These are phyloP conservation scores for Cheilosia vulpina DNA, from an alignment of 2,888 invertebrate genomes.

Conservation along the genomic window DNA sequence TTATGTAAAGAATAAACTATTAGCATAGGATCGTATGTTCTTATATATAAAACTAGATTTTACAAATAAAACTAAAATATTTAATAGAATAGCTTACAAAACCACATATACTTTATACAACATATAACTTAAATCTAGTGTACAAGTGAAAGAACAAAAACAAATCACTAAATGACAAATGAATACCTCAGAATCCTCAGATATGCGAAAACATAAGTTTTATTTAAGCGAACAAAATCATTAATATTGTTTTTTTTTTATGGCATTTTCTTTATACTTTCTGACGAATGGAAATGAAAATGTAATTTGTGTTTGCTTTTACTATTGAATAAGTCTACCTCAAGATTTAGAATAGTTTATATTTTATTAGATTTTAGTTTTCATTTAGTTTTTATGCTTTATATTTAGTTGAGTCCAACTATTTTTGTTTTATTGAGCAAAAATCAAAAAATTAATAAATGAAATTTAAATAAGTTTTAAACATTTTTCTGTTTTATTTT, in stretches of 20 bases:
- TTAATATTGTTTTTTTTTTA: conserved; percentile 28
- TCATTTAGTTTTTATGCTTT: conserved; percentile 59
- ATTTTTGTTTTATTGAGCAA: conserved; percentile 74
- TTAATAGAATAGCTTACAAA: conserved; percentile 34
- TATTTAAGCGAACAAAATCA: conserved; percentile 8
- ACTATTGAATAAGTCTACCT: conserved; percentile 72
- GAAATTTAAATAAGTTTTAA: conserved; percentile 54
- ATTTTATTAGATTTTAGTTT: conserved; percentile 33
- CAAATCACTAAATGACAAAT: conserved; percentile 66
- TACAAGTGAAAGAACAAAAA: conserved; percentile 19
- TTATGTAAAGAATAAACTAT: conserved; percentile 26
- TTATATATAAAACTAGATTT: conserved; percentile 7
- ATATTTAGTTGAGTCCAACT: conserved; percentile 50
- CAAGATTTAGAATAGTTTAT: conserved; percentile 54
- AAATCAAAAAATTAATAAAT: conserved; percentile 71
- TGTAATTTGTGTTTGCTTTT: conserved; percentile 39
- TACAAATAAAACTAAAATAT: conserved; percentile 14
- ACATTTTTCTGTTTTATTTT: conserved; percentile 26
- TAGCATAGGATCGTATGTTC: no score
- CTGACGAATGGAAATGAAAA: conserved; percentile 37
- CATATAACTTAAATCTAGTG: conserved; percentile 3
- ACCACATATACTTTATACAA: conserved; percentile 24
- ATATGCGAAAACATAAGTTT: conserved; percentile 55
- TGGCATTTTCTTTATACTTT: conserved; percentile 19
- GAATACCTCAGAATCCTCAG: conserved; percentile 74